A percentile compares a stretch with the other conserved stretches of the same genome.
These are phyloP conservation scores for Agapornis canus DNA, from an alignment of 2,797 vertebrate species.

Conservation along the genomic window DNA sequence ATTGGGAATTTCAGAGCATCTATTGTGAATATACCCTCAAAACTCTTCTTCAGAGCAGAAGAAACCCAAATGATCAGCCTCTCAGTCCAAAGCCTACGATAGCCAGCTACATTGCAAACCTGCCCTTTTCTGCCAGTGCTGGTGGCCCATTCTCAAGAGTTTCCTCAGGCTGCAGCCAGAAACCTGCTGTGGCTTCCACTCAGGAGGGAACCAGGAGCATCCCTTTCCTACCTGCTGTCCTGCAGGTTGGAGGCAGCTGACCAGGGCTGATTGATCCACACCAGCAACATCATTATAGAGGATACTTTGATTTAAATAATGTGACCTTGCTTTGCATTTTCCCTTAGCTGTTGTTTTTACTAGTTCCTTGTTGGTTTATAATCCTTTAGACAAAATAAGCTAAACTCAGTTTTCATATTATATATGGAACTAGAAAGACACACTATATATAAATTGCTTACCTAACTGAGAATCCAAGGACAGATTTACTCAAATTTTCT, in stretches of 20 bases:
- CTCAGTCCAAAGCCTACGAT: background rate
- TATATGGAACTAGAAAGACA: background rate
- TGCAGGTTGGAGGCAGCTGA: background rate
- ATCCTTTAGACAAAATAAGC: background rate
- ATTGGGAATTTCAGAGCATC: background rate
- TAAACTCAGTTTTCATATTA: background rate
- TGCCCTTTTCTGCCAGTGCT: background rate
- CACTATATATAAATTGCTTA: background rate
- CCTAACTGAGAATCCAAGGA: background rate
- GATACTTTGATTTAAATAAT: background rate
- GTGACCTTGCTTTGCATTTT: background rate
- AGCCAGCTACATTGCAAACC: background rate
- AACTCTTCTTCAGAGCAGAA: background rate
- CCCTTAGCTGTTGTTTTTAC: background rate
- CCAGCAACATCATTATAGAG: background rate
- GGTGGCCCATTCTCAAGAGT: rapidly evolving
- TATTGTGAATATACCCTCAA: background rate
- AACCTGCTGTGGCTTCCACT: background rate
- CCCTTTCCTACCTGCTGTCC: background rate
- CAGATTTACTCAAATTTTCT: background rate
- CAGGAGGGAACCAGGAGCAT: background rate
- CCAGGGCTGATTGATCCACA: background rate
- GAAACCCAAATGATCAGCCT: background rate
- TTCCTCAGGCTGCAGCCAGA: rapidly evolving
- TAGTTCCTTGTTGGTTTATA: background rate